Base-by-base conservation (phyloP, 2,113 vertebrate genomes). In the Cebus imitator region DNA sequence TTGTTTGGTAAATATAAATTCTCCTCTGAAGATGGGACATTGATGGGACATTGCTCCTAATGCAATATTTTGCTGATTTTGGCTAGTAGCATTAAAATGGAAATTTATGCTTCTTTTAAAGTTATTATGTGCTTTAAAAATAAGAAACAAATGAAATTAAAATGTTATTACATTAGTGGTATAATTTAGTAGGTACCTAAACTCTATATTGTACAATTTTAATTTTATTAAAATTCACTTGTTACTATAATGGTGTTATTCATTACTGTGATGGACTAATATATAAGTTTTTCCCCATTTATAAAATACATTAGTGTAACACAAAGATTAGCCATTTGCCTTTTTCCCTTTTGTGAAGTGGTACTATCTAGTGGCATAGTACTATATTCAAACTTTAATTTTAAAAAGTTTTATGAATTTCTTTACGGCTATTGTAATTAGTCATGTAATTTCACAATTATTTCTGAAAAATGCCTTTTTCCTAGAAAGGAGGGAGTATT, bases 191-290 rank as follows among this genome's bases (percentile, higher is more conserved):
- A n/a, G 30, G 6, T 52, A 81, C 32, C 9, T 55, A 93, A 82
- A 64, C n/a, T 95, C 10, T 72, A 57, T 48, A 2, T 64, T 72
- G 14, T 64, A 17, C 64, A 82, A 55, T 86, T 94, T 70, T 82
- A 30, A 94, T 82, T 95, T 78, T 87, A 55, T 45, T 92, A 43
- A 92, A 90, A 90, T 96, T 70, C 75, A 93, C 43, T 82, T 50
- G 21, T 50, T 84, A 70, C 66, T 58, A 16, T 58, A 84, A 50
- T 35, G 32, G 57, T 52, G 79, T 91, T 81, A 70, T 45, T 89
- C 50, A 89, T 48, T 76, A 90, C 35, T 76, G 23, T 23, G 14
- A 82, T 21, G 76, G 48, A 90, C n/a, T 76, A 57, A 68, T 70
- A 86, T 17, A 6, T 73, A 80, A 35, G 25, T n/a, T 79, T 79